phyloP scores from a whole-genome alignment of 2,797 vertebrate genomes.

The Parambassis ranga region DNA sequence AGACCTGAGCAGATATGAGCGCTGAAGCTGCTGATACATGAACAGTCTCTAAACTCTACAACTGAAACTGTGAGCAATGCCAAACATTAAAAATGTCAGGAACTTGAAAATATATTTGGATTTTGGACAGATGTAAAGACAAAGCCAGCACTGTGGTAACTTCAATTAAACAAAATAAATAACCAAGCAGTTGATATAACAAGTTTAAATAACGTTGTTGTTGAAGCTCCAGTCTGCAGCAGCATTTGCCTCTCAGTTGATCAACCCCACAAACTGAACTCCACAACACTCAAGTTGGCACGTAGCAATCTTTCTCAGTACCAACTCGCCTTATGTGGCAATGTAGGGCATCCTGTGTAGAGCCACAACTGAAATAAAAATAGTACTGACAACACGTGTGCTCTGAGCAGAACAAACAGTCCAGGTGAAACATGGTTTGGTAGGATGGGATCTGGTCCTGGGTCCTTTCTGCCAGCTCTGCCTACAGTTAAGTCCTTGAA shows the following conservation, averaged over 20 bases:
- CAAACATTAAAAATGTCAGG: too few species aligned
- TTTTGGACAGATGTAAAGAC: neutral
- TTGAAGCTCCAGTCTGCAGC: neutral
- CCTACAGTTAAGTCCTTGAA: neutral
- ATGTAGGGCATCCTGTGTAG: slow-evolving; percentile 32
- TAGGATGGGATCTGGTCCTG: neutral
- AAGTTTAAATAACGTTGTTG: neutral
- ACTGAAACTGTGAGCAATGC: neutral
- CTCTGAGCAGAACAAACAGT: slow-evolving; percentile 12
- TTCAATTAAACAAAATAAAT: too few species aligned
- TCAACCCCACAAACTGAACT: neutral
- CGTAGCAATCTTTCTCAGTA: slow-evolving; percentile 27
- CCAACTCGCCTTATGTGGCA: slow-evolving; percentile 28
- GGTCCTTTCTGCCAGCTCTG: neutral
- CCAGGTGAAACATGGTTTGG: neutral
- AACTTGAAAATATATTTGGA: too few species aligned
- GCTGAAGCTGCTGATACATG: slow-evolving; percentile 5
- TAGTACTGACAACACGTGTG: slow-evolving; percentile 42
- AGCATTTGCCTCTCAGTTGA: neutral
- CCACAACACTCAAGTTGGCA: slow-evolving; percentile 26
- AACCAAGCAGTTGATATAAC: neutral
- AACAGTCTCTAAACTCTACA: neutral
- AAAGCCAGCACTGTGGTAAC: neutral
- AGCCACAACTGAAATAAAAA: slow-evolving; percentile 58
- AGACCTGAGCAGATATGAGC: slow-evolving; percentile 6